Evolutionary conservation across 64 coral and sea anemone species (phyloP).

Genomic region (Catalaphyllia jardinei): DNA sequence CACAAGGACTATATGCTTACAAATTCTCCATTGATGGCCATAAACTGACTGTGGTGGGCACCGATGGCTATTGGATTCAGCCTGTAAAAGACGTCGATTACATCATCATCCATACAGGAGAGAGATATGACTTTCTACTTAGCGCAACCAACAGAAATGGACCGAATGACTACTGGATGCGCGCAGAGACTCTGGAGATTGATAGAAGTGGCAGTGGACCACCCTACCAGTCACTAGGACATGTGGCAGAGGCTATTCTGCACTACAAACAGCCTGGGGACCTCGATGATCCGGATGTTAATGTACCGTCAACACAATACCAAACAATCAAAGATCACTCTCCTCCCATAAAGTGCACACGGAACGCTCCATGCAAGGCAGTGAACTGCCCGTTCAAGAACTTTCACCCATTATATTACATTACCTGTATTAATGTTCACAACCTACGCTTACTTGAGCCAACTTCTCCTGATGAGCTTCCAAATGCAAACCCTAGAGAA

Average conservation of each 20-base stretch:
- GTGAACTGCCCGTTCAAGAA: constrained; percentile 70
- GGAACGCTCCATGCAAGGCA: constrained; percentile 6
- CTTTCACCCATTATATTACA: neutral
- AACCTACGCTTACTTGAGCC: constrained; percentile 20
- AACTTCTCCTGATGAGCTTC: constrained; percentile 37
- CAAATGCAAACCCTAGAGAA: neutral
- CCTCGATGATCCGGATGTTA: neutral
- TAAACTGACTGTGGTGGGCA: constrained; percentile 58
- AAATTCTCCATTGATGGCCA: constrained; percentile 66
- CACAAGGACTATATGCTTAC: constrained; percentile 65
- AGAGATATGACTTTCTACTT: constrained; percentile 72
- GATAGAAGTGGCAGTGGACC: neutral
- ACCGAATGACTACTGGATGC: constrained; percentile 47
- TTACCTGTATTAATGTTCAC: constrained; percentile 37
- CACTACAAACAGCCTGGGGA: constrained; percentile 8
- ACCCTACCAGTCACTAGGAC: constrained; percentile 27
- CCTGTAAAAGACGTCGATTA: constrained; percentile 55
- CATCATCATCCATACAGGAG: constrained; percentile 61
- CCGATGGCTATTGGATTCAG: constrained; percentile 57
- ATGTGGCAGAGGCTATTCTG: constrained; percentile 57
- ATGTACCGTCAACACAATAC: constrained; percentile 1
- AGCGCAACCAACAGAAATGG: constrained; percentile 8
- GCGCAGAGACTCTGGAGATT: constrained; percentile 44
- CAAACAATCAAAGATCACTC: neutral
- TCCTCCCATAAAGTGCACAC: neutral